These are phyloP conservation scores for Tetranychus truncatus DNA, from an alignment of 2,888 invertebrate genomes.

Conservation along the genomic window DNA sequence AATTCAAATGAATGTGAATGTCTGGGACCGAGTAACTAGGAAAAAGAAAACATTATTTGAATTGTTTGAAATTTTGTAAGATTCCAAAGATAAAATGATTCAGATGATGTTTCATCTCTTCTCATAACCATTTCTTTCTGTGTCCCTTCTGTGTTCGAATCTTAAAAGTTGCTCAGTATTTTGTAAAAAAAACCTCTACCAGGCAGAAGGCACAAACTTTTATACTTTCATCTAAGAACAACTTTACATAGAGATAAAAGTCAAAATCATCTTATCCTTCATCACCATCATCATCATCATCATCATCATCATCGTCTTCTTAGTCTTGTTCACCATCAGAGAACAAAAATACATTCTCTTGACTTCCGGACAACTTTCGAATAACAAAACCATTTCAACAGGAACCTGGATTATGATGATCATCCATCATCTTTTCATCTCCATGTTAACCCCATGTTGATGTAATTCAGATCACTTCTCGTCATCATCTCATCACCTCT, in stretches of 20 bases:
- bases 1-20: constrained; percentile 35
- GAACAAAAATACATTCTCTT: not conserved
- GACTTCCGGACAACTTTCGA: not conserved
- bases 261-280: too few species aligned
- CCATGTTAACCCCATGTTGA: not conserved
- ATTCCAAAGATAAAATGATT: too few species aligned
- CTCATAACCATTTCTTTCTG: too few species aligned
- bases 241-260: too few species aligned
- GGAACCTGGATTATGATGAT: not conserved
- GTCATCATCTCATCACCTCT: constrained; percentile 1
- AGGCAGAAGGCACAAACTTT: too few species aligned
- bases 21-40: constrained; percentile 26
- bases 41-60: constrained; percentile 5
- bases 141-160: not conserved
- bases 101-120: too few species aligned
- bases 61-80: not conserved
- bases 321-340: not conserved
- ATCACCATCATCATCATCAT: not conserved
- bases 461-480: constrained; percentile 6
- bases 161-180: not conserved
- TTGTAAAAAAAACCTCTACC: not conserved
- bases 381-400: not conserved
- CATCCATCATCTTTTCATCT: not conserved
- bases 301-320: not conserved
- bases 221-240: too few species aligned